A percentile compares a stretch with the other conserved stretches of the same genome.
phyloP scores from a whole-genome alignment of 92 coral and sea anemone species.

The Ricordea florida region DNA sequence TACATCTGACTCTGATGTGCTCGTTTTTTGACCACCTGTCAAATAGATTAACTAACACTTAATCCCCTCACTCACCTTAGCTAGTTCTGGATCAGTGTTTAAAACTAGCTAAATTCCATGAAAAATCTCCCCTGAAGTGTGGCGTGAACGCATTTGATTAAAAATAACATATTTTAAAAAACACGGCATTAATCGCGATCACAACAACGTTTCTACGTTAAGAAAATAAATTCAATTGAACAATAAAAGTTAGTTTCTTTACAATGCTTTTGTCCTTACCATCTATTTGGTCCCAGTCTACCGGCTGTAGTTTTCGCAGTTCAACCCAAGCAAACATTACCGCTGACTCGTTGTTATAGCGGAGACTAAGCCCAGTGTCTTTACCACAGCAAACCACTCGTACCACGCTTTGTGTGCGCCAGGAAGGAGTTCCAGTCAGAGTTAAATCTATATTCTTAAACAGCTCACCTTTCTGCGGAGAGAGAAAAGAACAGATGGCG shows the following conservation, averaged over 20 bases:
- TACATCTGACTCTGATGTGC: conserved; percentile 63
- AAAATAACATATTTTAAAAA: too few relatives aligned
- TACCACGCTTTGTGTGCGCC: conserved; percentile 52
- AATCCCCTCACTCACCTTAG: too few relatives aligned
- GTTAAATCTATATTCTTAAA: conserved; percentile 42
- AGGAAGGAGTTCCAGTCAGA: conserved; percentile 45
- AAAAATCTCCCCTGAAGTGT: too few relatives aligned
- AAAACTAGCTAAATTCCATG: too few relatives aligned
- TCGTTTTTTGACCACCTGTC: conserved; percentile 33
- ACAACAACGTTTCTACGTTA: not conserved
- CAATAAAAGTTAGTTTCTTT: not conserved
- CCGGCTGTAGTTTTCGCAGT: conserved; percentile 53
- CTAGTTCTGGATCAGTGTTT: too few relatives aligned
- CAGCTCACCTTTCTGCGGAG: conserved; percentile 62
- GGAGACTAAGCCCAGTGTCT: conserved; percentile 55
- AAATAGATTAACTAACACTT: not conserved
- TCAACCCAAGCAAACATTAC: conserved; percentile 66
- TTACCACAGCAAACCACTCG: conserved; percentile 74
- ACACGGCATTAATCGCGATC: too few relatives aligned
- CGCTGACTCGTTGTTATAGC: conserved; percentile 51
- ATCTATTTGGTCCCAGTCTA: conserved; percentile 45
- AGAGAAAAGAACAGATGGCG: too few relatives aligned
- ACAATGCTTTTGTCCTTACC: conserved; percentile 1
- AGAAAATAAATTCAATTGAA: not conserved
- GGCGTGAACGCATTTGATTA: too few relatives aligned